A percentile compares a stretch with the other conserved stretches of the same genome.
Evolutionary conservation across 2,113 vertebrate species (phyloP).

Genomic region (Lepus timidus): DNA sequence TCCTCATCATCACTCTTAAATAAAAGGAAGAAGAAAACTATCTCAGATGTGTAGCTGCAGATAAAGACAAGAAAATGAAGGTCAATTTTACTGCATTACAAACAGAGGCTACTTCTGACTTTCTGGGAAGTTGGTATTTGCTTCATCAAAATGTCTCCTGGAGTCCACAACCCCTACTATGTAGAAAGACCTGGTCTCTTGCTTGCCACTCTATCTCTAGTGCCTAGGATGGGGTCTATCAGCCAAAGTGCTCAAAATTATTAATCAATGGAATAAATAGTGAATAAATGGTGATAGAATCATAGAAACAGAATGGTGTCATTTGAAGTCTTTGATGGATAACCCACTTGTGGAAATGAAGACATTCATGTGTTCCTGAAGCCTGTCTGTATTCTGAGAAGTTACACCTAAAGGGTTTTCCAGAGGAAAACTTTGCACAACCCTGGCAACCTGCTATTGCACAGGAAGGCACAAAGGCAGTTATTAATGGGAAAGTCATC

Average conservation of each 20-base stretch:
- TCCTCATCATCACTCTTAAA: no score
- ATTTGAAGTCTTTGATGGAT: not conserved
- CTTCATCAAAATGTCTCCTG: not conserved
- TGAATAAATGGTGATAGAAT: not conserved
- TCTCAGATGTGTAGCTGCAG: not conserved
- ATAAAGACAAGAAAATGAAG: not conserved
- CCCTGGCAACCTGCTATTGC: not conserved
- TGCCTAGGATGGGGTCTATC: not conserved
- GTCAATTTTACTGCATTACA: not conserved
- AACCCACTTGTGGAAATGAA: not conserved
- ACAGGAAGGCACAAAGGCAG: not conserved
- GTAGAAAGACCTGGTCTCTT: not conserved
- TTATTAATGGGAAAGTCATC: slow-evolving; percentile 36
- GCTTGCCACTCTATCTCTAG: not conserved
- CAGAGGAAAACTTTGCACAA: slow-evolving; percentile 20
- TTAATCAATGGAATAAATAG: not conserved
- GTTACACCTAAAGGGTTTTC: slow-evolving; percentile 20
- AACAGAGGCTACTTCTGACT: not conserved
- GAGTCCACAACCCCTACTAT: not conserved
- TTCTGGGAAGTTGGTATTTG: not conserved
- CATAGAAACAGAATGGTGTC: not conserved
- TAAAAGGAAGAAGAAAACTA: no score
- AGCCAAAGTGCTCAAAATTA: not conserved
- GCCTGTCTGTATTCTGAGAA: not conserved
- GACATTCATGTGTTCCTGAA: slow-evolving; percentile 61